Conservation (phyloP, 2,888 invertebrate species). For the Machimus rusticus region DNA sequence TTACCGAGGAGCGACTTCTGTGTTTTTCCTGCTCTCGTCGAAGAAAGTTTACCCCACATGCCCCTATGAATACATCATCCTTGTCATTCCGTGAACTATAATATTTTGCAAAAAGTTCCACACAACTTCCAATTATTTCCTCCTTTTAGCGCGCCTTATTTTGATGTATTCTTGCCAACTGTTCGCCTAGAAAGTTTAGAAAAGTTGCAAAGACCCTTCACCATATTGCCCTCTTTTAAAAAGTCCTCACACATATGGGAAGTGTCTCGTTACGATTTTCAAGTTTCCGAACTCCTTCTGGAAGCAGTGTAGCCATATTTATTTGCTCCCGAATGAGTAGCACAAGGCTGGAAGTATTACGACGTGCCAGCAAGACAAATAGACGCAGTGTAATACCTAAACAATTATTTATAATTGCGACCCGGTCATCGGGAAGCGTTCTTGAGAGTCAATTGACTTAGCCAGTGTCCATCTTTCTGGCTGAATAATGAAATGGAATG, state of each 20-base stretch:
- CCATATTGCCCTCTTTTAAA: background rate
- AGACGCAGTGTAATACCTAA: background rate
- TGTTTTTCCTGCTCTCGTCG: background rate
- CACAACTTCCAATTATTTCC: background rate
- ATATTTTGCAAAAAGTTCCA: conserved; percentile 14
- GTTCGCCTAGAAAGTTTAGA: conserved; percentile 22
- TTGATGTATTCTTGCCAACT: conserved; percentile 16
- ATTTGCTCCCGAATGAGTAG: background rate
- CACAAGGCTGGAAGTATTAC: background rate
- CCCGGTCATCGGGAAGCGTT: background rate
- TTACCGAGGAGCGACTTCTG: background rate
- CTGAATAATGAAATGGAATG: background rate
- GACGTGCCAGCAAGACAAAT: background rate
- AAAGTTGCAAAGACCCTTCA: background rate
- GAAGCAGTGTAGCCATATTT: background rate
- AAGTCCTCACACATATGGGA: conserved; percentile 4
- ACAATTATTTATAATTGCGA: background rate
- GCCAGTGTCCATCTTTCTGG: background rate
- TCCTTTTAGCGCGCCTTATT: background rate
- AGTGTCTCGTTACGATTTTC: conserved; percentile 1
- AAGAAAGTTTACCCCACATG: background rate
- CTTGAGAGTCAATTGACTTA: background rate
- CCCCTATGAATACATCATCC: conserved; percentile 24
- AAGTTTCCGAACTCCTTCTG: background rate
- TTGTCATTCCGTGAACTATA: conserved; percentile 19